Evolutionary conservation across 2,113 vertebrate species (phyloP).

Genomic region (Sisor rabdophorus): DNA sequence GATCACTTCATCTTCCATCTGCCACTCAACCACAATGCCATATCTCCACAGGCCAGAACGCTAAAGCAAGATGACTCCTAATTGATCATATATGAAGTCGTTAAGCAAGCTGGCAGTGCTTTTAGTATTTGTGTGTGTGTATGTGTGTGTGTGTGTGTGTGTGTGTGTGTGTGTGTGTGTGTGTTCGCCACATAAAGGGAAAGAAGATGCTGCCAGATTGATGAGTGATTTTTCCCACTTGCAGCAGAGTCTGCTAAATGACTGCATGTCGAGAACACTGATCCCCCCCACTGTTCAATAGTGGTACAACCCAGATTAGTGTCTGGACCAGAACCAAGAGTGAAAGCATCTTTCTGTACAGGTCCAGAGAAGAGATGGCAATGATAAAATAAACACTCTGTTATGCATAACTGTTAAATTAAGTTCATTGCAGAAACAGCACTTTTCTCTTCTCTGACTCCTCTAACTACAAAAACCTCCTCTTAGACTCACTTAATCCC

Average conservation of each 20-base stretch:
- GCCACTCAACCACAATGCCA: slow-evolving; percentile 28
- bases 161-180: slow-evolving; percentile 6
- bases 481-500: too few species aligned
- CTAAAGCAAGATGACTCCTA: slow-evolving; percentile 21
- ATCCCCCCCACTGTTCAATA: slow-evolving; percentile 41
- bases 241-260: slow-evolving; percentile 47
- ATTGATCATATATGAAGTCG: slow-evolving; percentile 45
- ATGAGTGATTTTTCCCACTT: slow-evolving; percentile 43
- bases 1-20: slow-evolving; percentile 27
- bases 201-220: slow-evolving; percentile 39
- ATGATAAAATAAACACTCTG: too few species aligned
- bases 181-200: slow-evolving; percentile 27
- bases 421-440: too few species aligned
- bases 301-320: slow-evolving; percentile 47
- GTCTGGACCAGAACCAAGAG: slow-evolving; percentile 42
- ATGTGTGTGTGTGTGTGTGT: slow-evolving; percentile 25
- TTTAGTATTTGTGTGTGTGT: slow-evolving; percentile 30
- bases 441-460: too few species aligned
- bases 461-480: too few species aligned
- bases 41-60: slow-evolving; percentile 33
- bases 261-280: slow-evolving; percentile 45
- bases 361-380: slow-evolving; percentile 30
- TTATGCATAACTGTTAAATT: too few species aligned
- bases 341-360: slow-evolving; percentile 30
- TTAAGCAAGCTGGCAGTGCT: slow-evolving; percentile 37